These are phyloP conservation scores for Onychomys leucogaster DNA, from an alignment of 2,797 vertebrate genomes.

Conservation along the genomic window DNA sequence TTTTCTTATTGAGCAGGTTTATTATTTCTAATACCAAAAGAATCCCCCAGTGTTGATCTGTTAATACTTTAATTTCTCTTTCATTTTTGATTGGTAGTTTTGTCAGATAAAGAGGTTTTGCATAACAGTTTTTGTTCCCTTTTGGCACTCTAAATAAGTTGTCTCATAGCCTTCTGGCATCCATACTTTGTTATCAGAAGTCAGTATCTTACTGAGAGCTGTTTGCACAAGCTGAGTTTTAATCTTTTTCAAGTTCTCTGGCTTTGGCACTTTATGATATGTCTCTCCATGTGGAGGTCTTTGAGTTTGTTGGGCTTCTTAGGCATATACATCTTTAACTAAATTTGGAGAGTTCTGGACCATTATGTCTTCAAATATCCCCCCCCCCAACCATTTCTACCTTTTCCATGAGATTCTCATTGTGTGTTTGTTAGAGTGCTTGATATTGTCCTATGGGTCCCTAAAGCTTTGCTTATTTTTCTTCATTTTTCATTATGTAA, in stretches of 20 bases:
- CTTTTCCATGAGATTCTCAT: slow-evolving; percentile 21
- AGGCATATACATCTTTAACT: neutral
- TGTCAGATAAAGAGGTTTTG: neutral
- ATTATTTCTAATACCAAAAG: slow-evolving; percentile 38
- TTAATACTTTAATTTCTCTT: slow-evolving; percentile 48
- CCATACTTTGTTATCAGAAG: slow-evolving; percentile 40
- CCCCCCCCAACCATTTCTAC: neutral
- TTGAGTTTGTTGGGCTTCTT: slow-evolving; percentile 57
- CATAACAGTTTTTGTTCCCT: neutral
- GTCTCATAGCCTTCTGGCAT: neutral
- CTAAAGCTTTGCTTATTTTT: slow-evolving; percentile 31
- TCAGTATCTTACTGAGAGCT: slow-evolving; percentile 6
- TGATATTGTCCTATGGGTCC: neutral
- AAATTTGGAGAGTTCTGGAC: neutral
- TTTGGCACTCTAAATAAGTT: neutral
- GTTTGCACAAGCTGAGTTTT: neutral
- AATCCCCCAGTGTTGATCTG: neutral
- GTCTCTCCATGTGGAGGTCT: neutral
- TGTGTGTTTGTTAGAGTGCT: neutral
- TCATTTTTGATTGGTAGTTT: slow-evolving; percentile 48
- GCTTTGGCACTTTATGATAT: slow-evolving; percentile 28
- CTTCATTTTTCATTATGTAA: slow-evolving; percentile 36
- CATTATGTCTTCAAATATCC: slow-evolving; percentile 59
- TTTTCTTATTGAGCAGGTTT: neutral
- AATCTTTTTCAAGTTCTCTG: slow-evolving; percentile 35